Conservation (phyloP, 2,797 vertebrate species). For the Dendrocincla tyrannina region DNA sequence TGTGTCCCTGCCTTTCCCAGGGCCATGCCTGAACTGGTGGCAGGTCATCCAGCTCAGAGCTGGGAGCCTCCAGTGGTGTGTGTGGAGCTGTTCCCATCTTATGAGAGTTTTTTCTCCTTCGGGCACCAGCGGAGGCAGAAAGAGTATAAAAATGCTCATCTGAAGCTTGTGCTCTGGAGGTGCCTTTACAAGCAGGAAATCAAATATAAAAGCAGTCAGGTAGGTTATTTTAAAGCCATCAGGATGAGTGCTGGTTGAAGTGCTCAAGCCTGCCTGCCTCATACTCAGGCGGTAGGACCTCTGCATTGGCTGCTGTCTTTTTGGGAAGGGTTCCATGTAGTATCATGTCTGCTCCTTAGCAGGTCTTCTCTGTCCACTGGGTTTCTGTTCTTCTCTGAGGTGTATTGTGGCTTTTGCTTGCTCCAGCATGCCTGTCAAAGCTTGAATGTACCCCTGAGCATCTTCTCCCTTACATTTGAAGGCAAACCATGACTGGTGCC, state of each 20-base stretch:
- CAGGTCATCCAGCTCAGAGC: neutral
- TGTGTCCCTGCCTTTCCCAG: neutral
- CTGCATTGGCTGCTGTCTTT: neutral
- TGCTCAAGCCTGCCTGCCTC: neutral
- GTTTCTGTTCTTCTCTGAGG: neutral
- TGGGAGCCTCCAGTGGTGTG: neutral
- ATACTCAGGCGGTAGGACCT: neutral
- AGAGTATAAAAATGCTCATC: neutral
- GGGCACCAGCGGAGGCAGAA: accelerated
- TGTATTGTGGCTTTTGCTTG: neutral
- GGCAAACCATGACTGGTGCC: accelerated
- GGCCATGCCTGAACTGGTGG: accelerated
- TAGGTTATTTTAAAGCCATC: neutral
- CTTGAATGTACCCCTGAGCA: neutral
- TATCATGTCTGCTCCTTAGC: neutral
- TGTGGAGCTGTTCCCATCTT: neutral
- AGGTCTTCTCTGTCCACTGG: neutral
- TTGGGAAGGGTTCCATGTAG: neutral
- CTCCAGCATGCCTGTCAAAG: neutral
- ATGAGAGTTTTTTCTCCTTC: neutral
- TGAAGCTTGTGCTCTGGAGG: neutral
- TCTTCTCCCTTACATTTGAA: neutral
- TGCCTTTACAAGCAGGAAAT: neutral
- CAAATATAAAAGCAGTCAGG: neutral
- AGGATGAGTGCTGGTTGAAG: neutral